Evolutionary conservation across 2,888 invertebrate species (phyloP), one percentile per base, ranked within the genome.

Genomic region (Colostygia pectinataria): DNA sequence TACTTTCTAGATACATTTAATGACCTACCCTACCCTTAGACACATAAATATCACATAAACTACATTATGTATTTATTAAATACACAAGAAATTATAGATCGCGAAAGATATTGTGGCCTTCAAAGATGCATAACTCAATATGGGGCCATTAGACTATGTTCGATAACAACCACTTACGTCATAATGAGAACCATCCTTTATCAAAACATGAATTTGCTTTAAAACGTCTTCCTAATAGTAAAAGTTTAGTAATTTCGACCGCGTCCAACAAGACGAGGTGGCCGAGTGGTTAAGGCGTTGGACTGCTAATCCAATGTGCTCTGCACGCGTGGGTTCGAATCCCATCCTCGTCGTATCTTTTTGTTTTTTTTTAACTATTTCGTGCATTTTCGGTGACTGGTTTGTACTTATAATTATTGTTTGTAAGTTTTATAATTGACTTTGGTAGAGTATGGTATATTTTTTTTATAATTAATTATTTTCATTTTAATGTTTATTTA

Each of bases 281-380:
- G 93, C 94, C 94, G 94, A 94, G 94, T 93, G 94, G 94, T 94
- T 94, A 94, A 94, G 94, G 94, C 93, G 94, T 93, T 94, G 93
- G 94, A 94, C 94, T 94, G 94, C 94, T 94, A 94, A 94, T 94
- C 94, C 93, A 94, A 94, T 94, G 94, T 93, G 94, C 93, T 94
- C 93, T 94, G 93, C 94, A 93, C 94, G 94, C 94, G 94, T 94
- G 94, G 94, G 94, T 94, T 93, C 93, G 93, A 93, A 94, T 94
- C 94, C 93, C 94, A 93, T 94, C 94, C 93, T 93, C 93, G 93
- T 93, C 93, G 93, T 53, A 57, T 58, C 55, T 68, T 76, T 74
- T 74, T 71, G 66, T 50, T 39, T 8, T 52, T 34, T 41, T 29
- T 42, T n/a, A n/a, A 15, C 34, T 12, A 33, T 54, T 38, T 32